These are phyloP conservation scores for Turritopsis rubra DNA, from an alignment of 30 jellyfish, hydroid and myxozoan genomes.

Conservation along the genomic window DNA sequence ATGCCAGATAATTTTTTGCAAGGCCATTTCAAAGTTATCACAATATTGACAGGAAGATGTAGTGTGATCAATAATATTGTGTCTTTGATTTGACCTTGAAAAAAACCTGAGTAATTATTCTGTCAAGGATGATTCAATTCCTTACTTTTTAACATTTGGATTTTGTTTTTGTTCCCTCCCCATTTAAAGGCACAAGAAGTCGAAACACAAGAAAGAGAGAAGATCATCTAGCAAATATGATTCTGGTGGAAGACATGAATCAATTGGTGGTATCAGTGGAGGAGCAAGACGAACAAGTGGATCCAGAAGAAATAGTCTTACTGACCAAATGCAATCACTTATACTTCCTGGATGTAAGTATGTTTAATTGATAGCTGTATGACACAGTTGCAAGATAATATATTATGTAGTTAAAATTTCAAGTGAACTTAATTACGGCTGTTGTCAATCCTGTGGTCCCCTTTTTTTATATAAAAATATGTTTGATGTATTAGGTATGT, in stretches of 20 bases:
- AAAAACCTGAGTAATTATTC: not conserved
- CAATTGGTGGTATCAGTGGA: slow-evolving; percentile 4
- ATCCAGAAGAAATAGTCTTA: slow-evolving; percentile 23
- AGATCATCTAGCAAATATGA: slow-evolving; percentile 29
- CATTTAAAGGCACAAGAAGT: slow-evolving; percentile 38
- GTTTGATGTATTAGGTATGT: too few relatives aligned
- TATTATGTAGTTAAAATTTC: too few relatives aligned
- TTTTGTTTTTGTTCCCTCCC: not conserved
- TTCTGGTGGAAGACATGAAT: slow-evolving; percentile 3
- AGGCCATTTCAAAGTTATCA: not conserved
- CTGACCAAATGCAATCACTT: slow-evolving; percentile 26
- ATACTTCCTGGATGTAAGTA: not conserved
- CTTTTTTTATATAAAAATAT: too few relatives aligned
- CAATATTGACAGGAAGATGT: not conserved
- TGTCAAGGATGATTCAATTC: not conserved
- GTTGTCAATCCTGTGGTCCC: too few relatives aligned
- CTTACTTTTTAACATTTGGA: not conserved
- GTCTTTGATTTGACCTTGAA: not conserved
- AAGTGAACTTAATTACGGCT: too few relatives aligned
- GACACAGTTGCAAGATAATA: too few relatives aligned
- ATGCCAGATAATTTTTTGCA: not conserved
- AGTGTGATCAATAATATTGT: not conserved
- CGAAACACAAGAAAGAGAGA: slow-evolving; percentile 42
- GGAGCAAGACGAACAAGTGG: slow-evolving; percentile 3
- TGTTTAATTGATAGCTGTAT: not conserved